Evolutionary conservation across 2,113 vertebrate species (phyloP).

Genomic region (Pontoporia blainvillei): DNA sequence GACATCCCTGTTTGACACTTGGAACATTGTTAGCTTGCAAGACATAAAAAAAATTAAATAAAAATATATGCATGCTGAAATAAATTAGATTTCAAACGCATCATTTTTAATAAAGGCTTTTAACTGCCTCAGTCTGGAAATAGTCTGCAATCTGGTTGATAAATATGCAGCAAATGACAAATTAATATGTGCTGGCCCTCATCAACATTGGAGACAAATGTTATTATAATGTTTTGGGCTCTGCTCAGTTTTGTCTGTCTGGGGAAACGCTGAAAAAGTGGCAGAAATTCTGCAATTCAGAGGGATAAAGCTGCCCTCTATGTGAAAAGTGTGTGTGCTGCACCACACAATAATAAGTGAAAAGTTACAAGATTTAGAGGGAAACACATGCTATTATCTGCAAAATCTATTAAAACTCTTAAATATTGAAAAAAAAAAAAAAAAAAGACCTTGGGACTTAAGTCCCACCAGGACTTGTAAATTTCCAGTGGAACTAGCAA

Average conservation of each 20-base stretch:
- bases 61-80: constrained; percentile 61
- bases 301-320: constrained; percentile 73
- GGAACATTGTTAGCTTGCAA: constrained; percentile 18
- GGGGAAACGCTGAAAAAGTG: constrained; percentile 47
- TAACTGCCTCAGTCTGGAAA: constrained; percentile 70
- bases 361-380: not conserved
- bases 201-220: constrained; percentile 75
- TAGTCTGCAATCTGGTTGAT: constrained; percentile 74
- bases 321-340: constrained; percentile 35
- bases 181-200: constrained; percentile 78
- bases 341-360: not conserved
- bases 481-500: not conserved
- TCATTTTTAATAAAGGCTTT: constrained; percentile 75
- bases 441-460: not conserved
- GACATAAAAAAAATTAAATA: constrained; percentile 54
- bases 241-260: constrained; percentile 70
- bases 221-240: constrained; percentile 77
- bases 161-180: constrained; percentile 80
- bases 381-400: constrained; percentile 2
- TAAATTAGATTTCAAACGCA: constrained; percentile 62
- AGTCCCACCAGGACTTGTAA: constrained; percentile 6
- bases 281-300: not conserved
- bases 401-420: constrained; percentile 51
- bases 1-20: constrained; percentile 39
- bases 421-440: not conserved